These are phyloP conservation scores for Neodiprion pinetum DNA, from an alignment of 1,140 invertebrate species.

Conservation along the genomic window DNA sequence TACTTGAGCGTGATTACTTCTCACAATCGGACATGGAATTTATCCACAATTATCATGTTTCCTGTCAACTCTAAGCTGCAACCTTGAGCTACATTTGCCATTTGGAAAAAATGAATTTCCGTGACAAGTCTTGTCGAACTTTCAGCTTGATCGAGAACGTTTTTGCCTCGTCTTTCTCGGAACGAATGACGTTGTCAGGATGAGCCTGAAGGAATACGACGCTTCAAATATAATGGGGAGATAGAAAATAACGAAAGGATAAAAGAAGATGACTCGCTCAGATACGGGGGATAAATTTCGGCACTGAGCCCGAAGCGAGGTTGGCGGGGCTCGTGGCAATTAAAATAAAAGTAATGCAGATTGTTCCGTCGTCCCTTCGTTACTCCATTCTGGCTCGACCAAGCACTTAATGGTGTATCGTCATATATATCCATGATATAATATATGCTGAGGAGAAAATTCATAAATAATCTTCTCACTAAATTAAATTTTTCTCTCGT, in stretches of 20 bases:
- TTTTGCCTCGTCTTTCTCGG: too few relatives aligned
- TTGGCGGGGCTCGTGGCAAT: neutral
- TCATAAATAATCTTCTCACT: conserved; percentile 29
- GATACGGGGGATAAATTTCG: conserved; percentile 2
- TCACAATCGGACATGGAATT: too few relatives aligned
- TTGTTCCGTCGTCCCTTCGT: neutral
- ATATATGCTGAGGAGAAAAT: conserved; percentile 26
- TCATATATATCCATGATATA: conserved; percentile 33
- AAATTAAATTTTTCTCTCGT: conserved; percentile 29
- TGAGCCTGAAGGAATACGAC: neutral
- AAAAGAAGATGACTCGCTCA: neutral
- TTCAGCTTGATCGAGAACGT: too few relatives aligned
- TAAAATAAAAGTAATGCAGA: conserved; percentile 17
- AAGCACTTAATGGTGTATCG: conserved; percentile 9
- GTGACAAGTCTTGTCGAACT: too few relatives aligned
- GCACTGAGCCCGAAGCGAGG: neutral
- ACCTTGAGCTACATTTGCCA: too few relatives aligned
- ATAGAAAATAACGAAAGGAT: neutral
- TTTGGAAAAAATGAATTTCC: too few relatives aligned
- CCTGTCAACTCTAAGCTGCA: too few relatives aligned
- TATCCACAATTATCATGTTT: too few relatives aligned
- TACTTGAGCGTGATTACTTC: too few relatives aligned
- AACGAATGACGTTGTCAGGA: too few relatives aligned
- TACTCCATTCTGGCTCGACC: neutral
- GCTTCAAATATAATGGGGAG: neutral